These are phyloP conservation scores for fruit fly (Drosophila melanogaster) DNA, from an alignment of 1,140 invertebrate genomes.

Conservation along the genomic window DNA sequence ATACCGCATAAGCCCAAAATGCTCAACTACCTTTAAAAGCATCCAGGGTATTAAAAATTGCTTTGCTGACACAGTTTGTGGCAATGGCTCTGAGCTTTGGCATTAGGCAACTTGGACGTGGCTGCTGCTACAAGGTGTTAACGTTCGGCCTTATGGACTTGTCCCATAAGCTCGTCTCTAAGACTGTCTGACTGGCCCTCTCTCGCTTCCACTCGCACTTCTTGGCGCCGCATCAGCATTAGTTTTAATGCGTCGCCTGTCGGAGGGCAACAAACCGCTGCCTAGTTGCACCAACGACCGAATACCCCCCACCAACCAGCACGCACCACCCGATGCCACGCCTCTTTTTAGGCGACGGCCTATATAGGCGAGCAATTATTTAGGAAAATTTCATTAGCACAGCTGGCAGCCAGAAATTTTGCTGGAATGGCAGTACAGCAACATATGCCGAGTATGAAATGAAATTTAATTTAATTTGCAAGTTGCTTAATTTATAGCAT, in stretches of 20 bases:
- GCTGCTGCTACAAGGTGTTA: constrained; percentile 80
- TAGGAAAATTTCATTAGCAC: constrained; percentile 79
- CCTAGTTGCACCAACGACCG: constrained; percentile 27
- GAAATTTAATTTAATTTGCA: constrained; percentile 76
- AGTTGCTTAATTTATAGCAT: constrained; percentile 80
- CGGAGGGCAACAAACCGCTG: constrained; percentile 68
- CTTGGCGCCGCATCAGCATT: constrained; percentile 72
- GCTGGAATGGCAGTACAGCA: constrained; percentile 30
- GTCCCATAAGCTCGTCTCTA: constrained; percentile 74
- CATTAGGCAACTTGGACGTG: constrained; percentile 78
- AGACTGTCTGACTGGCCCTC: constrained; percentile 62
- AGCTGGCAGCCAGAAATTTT: constrained; percentile 51
- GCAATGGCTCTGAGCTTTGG: constrained; percentile 81
- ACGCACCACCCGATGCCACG: constrained; percentile 19
- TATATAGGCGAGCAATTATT: constrained; percentile 61
- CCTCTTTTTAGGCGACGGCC: constrained; percentile 48
- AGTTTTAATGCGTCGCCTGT: constrained; percentile 73
- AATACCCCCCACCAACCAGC: background rate
- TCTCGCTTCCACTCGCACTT: constrained; percentile 5
- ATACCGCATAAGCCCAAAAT: background rate
- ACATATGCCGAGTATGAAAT: constrained; percentile 43
- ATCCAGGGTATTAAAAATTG: constrained; percentile 62
- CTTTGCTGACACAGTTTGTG: constrained; percentile 80
- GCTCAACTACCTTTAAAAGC: background rate
- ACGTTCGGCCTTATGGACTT: constrained; percentile 79